Evolutionary conservation across 2,888 invertebrate genomes (phyloP), one percentile per base, ranked within the genome.

Genomic region (Tipula vernalis): DNA sequence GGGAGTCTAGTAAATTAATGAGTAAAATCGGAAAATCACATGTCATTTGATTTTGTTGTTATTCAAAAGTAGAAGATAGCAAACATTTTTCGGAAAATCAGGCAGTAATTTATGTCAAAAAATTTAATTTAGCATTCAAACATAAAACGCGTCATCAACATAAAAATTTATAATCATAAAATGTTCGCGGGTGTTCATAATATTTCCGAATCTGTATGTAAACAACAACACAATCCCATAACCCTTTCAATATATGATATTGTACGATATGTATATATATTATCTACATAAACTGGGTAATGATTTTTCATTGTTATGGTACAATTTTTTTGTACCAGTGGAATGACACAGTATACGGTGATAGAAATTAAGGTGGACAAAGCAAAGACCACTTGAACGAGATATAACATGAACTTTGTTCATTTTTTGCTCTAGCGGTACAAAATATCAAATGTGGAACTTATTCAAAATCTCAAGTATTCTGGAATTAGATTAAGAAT

Each of bases 101-200:
- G 51, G 28, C 71, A 71, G 71, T 71, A 71, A 71, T 71, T 71
- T 71, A 71, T 28, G 28, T 71, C 71, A 71, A 71, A 71, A 71
- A 28, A 71, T 71, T 28, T 71, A 28, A 71, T 71, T 71, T 28
- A 71, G 71, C 71, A 71, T 71, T 28, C 28, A 57, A 57, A 57
- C 51, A 57, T 57, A 57, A 71, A 71, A 71, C 18, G 28, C 71
- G 71, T 71, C 71, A 71, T 71, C 71, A 71, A 71, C 71, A 71
- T 71, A 71, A 71, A 71, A 71, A 28, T 71, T 71, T 71, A 71
- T 71, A 71, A 71, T 71, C 71, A 71, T 71, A 71, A 71, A 71
- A 71, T 71, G 71, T 71, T 71, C 71, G 71, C 71, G 71, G 71
- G 71, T 71, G 71, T 71, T 71, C 71, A 71, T 71, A 71, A 71